Percentiles rank a stretch among this genome's conserved stretches.
These are phyloP conservation scores for Drosophila nannoptera DNA, from an alignment of 1,140 invertebrate species.

Conservation along the genomic window DNA sequence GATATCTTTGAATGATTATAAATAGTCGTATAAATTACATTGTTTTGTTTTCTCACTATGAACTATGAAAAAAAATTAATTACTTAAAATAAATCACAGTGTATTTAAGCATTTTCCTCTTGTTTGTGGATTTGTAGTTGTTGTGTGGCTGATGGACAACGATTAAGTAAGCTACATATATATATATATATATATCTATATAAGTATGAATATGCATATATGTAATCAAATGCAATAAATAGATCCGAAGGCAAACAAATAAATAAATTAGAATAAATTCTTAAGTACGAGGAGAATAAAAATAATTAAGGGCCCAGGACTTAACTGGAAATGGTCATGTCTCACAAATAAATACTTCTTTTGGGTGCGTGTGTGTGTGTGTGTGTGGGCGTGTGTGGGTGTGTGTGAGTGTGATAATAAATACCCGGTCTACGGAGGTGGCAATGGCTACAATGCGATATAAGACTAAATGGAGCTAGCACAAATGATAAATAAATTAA, in stretches of 20 bases:
- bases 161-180: conserved; percentile 35
- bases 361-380: background rate
- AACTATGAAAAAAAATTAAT: conserved; percentile 62
- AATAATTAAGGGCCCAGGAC: conserved; percentile 4
- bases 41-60: conserved; percentile 42
- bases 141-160: conserved; percentile 8
- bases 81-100: conserved; percentile 78
- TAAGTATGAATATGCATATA: conserved; percentile 1
- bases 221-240: conserved; percentile 9
- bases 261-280: conserved; percentile 18
- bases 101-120: conserved; percentile 67
- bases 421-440: conserved; percentile 10
- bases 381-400: conserved; percentile 8
- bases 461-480: conserved; percentile 19
- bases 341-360: conserved; percentile 20
- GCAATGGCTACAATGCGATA: conserved; percentile 9
- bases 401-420: conserved; percentile 16
- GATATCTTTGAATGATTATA: conserved; percentile 16
- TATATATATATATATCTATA: conserved; percentile 18
- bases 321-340: conserved; percentile 9
- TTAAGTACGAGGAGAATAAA: background rate
- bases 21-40: conserved; percentile 20
- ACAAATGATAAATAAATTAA: conserved; percentile 30
- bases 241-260: conserved; percentile 16
- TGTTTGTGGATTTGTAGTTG: conserved; percentile 41